These are phyloP conservation scores for Danionella cerebrum DNA, from an alignment of 2,113 vertebrate genomes.

Conservation along the genomic window DNA sequence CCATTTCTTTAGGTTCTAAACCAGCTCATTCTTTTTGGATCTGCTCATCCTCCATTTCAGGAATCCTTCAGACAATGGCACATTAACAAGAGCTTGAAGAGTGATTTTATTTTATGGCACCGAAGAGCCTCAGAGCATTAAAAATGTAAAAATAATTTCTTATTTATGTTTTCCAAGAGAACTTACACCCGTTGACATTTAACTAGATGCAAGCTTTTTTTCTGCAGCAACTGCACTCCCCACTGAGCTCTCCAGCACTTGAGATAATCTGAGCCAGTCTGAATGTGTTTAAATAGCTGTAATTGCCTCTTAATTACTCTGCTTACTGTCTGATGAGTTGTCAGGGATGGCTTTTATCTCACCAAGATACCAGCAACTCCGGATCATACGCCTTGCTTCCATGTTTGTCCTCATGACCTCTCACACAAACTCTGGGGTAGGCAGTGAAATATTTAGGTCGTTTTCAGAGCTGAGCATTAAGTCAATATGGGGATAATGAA, in stretches of 20 bases:
- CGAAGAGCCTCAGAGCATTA: too few relatives aligned
- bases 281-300: constrained; percentile 4
- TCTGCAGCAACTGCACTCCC: background rate
- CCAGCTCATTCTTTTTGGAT: background rate
- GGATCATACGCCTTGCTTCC: background rate
- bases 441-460: background rate
- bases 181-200: constrained; percentile 5
- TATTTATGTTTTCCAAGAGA: background rate
- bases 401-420: background rate
- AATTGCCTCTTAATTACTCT: constrained; percentile 28
- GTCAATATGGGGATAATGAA: background rate
- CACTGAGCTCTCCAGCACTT: constrained; percentile 5
- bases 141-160: background rate
- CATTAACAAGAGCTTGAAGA: background rate
- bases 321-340: constrained; percentile 15
- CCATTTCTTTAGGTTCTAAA: background rate
- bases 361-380: background rate
- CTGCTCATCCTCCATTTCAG: background rate
- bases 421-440: background rate
- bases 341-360: constrained; percentile 8
- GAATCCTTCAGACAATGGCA: background rate
- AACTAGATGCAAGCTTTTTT: constrained; percentile 19
- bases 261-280: constrained; percentile 19
- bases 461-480: background rate
- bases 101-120: background rate